Evolutionary conservation across 2,888 invertebrate genomes (phyloP).

Genomic region (Schizotus pectinicornis): DNA sequence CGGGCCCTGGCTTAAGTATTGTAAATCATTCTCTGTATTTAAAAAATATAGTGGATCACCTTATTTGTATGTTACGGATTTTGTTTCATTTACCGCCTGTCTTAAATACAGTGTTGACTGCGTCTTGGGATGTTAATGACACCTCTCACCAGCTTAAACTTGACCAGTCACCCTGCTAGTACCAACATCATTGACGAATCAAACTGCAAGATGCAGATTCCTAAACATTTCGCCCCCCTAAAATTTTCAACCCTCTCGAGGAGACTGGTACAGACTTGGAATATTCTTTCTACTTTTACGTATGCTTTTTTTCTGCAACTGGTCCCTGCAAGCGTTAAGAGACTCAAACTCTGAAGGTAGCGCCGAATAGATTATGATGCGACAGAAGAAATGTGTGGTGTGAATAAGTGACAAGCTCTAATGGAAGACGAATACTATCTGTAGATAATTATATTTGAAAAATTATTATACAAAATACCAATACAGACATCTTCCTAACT

Average conservation of each 20-base stretch:
- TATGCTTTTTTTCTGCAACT: no score
- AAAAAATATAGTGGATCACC: constrained; percentile 38
- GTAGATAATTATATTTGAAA: constrained; percentile 44
- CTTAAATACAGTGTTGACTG: constrained; percentile 34
- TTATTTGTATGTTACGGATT: constrained; percentile 37
- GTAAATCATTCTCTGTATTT: constrained; percentile 25
- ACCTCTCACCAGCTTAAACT: no score
- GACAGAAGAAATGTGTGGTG: background rate
- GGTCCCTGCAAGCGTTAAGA: no score
- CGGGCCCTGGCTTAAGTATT: constrained; percentile 13
- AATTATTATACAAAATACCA: constrained; percentile 56
- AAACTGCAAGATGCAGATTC: no score
- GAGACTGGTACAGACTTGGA: no score
- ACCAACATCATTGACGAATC: no score
- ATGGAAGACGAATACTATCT: constrained; percentile 19
- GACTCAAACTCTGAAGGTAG: no score
- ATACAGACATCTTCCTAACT: constrained; percentile 49
- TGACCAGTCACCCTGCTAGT: no score
- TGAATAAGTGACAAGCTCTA: constrained; percentile 2
- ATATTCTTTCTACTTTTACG: no score
- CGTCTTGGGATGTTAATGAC: constrained; percentile 14
- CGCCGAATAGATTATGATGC: no score
- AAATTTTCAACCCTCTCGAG: no score
- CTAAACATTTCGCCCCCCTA: no score
- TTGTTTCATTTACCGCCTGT: constrained; percentile 32